Evolutionary conservation across 2,888 invertebrate genomes (phyloP).

Genomic region (Prosopocoilus inquinatus): DNA sequence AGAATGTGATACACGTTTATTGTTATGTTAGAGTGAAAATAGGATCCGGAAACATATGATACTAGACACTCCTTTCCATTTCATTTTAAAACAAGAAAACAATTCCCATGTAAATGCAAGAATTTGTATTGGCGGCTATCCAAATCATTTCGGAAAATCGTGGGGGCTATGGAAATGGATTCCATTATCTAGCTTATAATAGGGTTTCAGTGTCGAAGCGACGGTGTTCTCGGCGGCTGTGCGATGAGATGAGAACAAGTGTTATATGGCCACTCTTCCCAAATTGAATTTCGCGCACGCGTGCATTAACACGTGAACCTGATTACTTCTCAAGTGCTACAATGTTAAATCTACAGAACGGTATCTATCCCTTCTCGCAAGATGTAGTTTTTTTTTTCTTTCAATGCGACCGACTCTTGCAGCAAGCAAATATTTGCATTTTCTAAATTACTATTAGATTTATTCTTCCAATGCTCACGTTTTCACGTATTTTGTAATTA

Average conservation of each 20-base stretch:
- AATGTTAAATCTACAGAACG: neutral
- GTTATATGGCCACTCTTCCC: conserved; percentile 42
- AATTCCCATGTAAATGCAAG: conserved; percentile 19
- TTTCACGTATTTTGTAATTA: too few relatives aligned
- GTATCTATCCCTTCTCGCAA: neutral
- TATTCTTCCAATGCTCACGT: too few relatives aligned
- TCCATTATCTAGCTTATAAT: conserved; percentile 46
- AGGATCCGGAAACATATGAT: too few relatives aligned
- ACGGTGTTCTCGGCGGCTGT: neutral
- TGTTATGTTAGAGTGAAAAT: too few relatives aligned
- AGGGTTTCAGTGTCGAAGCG: conserved; percentile 35
- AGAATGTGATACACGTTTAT: too few relatives aligned
- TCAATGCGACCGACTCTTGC: neutral
- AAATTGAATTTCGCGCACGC: conserved; percentile 47
- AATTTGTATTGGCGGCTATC: conserved; percentile 34
- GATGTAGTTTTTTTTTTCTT: neutral
- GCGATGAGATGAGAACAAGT: conserved; percentile 39
- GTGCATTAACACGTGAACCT: conserved; percentile 35
- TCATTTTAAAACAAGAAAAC: neutral
- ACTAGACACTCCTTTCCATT: neutral
- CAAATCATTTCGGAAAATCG: conserved; percentile 25
- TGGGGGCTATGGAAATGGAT: conserved; percentile 38
- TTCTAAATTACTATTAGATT: neutral
- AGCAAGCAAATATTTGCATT: neutral
- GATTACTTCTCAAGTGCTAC: conserved; percentile 38